Base-by-base conservation (phyloP, 2,797 vertebrate genomes). In the Takifugu rubripes region DNA sequence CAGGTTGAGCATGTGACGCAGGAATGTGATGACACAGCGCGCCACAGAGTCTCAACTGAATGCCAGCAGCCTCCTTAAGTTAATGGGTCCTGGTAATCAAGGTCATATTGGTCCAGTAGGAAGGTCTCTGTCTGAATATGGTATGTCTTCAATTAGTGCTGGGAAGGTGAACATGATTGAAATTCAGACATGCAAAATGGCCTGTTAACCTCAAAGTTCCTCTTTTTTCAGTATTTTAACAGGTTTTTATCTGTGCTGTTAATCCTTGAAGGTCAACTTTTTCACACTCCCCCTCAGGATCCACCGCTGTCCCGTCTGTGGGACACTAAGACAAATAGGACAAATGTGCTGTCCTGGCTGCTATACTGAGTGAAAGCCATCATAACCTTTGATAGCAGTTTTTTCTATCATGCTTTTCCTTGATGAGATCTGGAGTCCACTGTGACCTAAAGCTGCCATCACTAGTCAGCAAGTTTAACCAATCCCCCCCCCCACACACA, bases 261-360 rank as follows among this genome's bases (percentile, higher is more conserved):
- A 71, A 53, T 70, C 58, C 33, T 82, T 88, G 90, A 94, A 94
- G 92, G 92, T 94, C 91, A 91, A 82, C 85, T 3, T 82, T 90
- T 73, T 68, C 75, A 87, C 75, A 90, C 17, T 42, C 52, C 82
- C 78, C 78, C 86, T 88, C 85, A 87, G 84, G 76, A 84, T 84
- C 84, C 47, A 24, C 68, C 72, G 77, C 86, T 82, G 53, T 75
- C 50, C 75, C 77, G 77, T 78, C 77, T 79, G 70, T 54, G 76
- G 79, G 62, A 79, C 80, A 89, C 89, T 82, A 88, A 80, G 82
- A 90, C 75, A 81, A 89, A 91, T 72, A 59, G 80, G 85, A 87
- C 68, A 49, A 21, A 83, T 68, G 63, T 56, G 74, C 45, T 25
- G 64, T 31, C 43, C 29, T 54, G 65, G 56, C 71, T 72, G 79